Evolutionary conservation across 2,113 vertebrate genomes (phyloP), one percentile per base, ranked within the genome.

Genomic region (Anguilla japonica): DNA sequence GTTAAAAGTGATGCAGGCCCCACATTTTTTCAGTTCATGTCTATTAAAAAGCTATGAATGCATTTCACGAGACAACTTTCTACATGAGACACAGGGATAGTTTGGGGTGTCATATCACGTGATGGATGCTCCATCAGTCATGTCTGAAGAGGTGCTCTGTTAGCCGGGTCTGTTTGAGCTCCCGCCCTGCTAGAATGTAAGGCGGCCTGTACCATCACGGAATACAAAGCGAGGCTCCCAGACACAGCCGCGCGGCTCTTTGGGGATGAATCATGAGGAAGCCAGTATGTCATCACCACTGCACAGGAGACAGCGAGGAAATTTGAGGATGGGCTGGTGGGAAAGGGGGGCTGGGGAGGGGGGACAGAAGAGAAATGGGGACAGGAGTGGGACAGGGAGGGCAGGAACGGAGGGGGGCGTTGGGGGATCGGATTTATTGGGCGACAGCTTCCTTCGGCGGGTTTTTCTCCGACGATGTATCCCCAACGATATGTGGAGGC

Each of bases 211-310:
- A 83, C 82, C 39, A 20, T 39, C 53, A 34, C 82, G 85, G 56
- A 90, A 84, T 22, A 88, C 78, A 91, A 91, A 85, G n/a, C 20
- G n/a, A 82, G 56, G 14, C 79, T 84, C 53, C 2, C 22, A 75
- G 46, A 67, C 60, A 26, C 3, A 90, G 90, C 15, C 1, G 71
- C 82, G 89, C 67, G 88, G 89, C 26, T 88, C 43, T 6, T 85
- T 53, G 81, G 85, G 0, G 0, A 41, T 87, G 60, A 75, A 89
- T 89, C 67, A 78, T 0, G 0, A 57, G 22, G 82, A 87, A 91
- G 89, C 86, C 84, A 89, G 71, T 15, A 2, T 90, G 89, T 90
- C 16, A 84, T 7, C 41, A 41, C 81, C 4, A 8, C n/a, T 22
- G 14, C 0, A 63, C 87, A 86, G 56, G 71, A 75, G 71, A 9